Base-by-base conservation (phyloP, 2,113 vertebrate genomes). In the Nymphicus hollandicus region DNA sequence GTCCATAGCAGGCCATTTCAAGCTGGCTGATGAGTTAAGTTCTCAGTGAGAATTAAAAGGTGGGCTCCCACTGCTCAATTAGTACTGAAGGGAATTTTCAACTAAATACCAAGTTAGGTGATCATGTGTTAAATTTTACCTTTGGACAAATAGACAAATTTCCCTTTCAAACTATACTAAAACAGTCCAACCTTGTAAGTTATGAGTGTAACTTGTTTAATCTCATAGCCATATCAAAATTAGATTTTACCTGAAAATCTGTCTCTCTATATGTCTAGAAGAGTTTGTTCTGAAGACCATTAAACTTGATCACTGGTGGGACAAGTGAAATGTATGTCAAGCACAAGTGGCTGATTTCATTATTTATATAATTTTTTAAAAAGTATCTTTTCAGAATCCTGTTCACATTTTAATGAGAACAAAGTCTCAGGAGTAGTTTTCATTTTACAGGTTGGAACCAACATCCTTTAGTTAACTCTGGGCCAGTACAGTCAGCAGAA, bases 161-260 rank as follows among this genome's bases (percentile, higher is more conserved):
- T 71, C 17, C 6, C 20, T 85, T 88, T 27, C 13, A 43, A 61
- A 14, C 44, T 68, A 17, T 15, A 35, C 9, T 43, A 13, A 31
- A 72, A 46, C 3, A 0, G 9, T 0, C 0, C 17, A 65, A 65
- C 22, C 8, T 13, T 58, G 43, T 3, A 44, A 37, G 1, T 44
- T 50, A 17, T 5, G 39, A 5, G 8, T 37, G 4, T n/a, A 88
- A 41, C 17, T 64, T 79, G 6, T 24, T 73, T n/a, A 68, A 46
- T 53, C 19, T 86, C 25, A 64, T 16, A 63, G 5, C 3, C 7
- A 2, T 66, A 49, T 71, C 88, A 71, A 92, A 73, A 5, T 39
- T 64, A 44, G 22, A 69, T 44, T 27, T 15, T 25, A 17, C 17
- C 47, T 72, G 66, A 82, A 89, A 93, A 79, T 49, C 5, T 80